Evolutionary conservation across 2,888 invertebrate species (phyloP).

Genomic region (Parelbella ahira): DNA sequence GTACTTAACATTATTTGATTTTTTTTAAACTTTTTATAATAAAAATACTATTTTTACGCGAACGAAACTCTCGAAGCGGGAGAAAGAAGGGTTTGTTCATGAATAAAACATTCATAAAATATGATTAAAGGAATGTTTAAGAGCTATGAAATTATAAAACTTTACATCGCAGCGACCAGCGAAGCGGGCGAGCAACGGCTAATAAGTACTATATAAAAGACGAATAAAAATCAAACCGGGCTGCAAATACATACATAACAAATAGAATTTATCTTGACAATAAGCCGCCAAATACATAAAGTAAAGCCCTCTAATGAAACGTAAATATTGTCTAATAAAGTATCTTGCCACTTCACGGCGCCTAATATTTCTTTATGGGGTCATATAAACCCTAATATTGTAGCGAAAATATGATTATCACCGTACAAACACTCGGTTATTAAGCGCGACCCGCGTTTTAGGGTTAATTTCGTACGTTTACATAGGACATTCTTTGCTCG

Average conservation of each 20-base stretch:
- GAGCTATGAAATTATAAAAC: no score
- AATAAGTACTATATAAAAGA: no score
- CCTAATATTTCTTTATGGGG: conserved; percentile 66
- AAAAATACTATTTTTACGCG: no score
- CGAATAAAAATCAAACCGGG: conserved; percentile 5
- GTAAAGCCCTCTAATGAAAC: conserved; percentile 52
- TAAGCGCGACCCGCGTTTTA: conserved; percentile 41
- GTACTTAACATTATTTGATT: no score
- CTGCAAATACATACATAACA: neutral
- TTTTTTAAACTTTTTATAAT: no score
- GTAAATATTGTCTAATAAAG: conserved; percentile 68
- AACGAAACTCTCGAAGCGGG: no score
- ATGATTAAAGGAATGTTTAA: no score
- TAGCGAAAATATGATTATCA: conserved; percentile 64
- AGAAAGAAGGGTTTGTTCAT: no score
- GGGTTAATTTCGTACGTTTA: conserved; percentile 57
- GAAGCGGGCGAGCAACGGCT: no score
- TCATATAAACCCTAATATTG: conserved; percentile 66
- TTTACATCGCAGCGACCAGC: no score
- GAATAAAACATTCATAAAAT: no score
- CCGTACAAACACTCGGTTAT: conserved; percentile 56
- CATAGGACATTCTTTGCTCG: conserved; percentile 35
- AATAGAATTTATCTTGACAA: conserved; percentile 21
- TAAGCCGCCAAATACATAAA: conserved; percentile 34
- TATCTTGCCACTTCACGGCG: conserved; percentile 42